Evolutionary conservation across 2,888 invertebrate genomes (phyloP).

Genomic region (Rhaphigaster nebulosa): DNA sequence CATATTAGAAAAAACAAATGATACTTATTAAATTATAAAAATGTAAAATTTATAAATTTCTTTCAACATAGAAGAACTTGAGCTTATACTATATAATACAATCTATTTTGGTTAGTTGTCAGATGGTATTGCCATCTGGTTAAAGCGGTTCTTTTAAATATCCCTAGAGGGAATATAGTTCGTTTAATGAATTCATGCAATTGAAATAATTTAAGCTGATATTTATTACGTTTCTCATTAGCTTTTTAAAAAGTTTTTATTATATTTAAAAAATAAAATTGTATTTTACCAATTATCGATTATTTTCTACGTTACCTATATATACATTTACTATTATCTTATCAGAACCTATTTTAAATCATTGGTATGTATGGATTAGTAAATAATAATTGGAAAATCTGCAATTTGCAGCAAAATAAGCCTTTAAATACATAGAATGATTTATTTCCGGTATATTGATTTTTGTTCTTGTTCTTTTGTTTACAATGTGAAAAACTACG

Average conservation of each 20-base stretch:
- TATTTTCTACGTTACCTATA: not conserved
- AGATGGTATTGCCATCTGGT: conserved; percentile 36
- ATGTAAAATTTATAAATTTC: conserved; percentile 46
- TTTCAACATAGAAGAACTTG: conserved; percentile 1
- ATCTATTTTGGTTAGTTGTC: conserved; percentile 19
- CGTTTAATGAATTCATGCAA: not conserved
- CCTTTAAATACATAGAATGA: not conserved
- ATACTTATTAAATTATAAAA: conserved; percentile 30
- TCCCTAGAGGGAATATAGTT: not conserved
- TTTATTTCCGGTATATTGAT: not conserved
- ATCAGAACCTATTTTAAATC: not conserved
- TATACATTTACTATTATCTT: not conserved
- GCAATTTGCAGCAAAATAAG: not conserved
- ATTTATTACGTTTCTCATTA: not conserved
- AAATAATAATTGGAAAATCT: not conserved
- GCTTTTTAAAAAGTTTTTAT: not conserved
- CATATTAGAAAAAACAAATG: conserved; percentile 16
- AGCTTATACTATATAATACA: conserved; percentile 23
- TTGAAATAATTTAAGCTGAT: not conserved
- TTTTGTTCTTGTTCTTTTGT: not conserved
- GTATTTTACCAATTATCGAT: not conserved
- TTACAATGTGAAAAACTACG: not conserved
- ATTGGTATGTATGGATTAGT: not conserved
- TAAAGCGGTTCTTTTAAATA: conserved; percentile 19
- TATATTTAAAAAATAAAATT: not conserved